These are phyloP conservation scores for Meiosimyza platycephala DNA, from an alignment of 2,888 invertebrate species.

Conservation along the genomic window DNA sequence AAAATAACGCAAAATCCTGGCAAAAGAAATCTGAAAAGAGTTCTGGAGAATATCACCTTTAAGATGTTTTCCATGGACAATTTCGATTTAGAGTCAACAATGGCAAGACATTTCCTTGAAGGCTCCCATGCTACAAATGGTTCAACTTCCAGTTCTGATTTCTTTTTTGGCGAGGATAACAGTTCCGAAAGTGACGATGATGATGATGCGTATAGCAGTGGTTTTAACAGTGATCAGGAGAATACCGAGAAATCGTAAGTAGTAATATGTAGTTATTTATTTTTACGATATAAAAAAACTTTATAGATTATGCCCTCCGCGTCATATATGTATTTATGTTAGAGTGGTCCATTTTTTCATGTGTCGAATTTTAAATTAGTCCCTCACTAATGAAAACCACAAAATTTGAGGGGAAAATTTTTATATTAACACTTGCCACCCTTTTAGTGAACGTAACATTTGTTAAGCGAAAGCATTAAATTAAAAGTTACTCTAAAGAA, in stretches of 20 bases:
- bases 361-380: too few species aligned
- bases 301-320: too few species aligned
- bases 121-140: constrained; percentile 72
- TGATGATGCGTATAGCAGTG: constrained; percentile 73
- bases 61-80: constrained; percentile 77
- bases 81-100: constrained; percentile 75
- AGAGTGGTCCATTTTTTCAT: too few species aligned
- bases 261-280: background rate
- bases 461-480: too few species aligned
- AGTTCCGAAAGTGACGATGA: constrained; percentile 62
- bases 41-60: constrained; percentile 34
- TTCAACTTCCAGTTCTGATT: constrained; percentile 73
- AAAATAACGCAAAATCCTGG: background rate
- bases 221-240: constrained; percentile 86
- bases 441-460: too few species aligned
- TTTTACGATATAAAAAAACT: too few species aligned
- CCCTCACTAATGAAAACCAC: too few species aligned
- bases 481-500: too few species aligned
- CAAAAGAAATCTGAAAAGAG: background rate
- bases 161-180: constrained; percentile 72
- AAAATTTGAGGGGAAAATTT: too few species aligned
- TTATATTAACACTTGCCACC: too few species aligned
- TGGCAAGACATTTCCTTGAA: constrained; percentile 75
- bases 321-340: too few species aligned
- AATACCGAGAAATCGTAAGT: constrained; percentile 79